These are phyloP conservation scores for Agrochola macilenta DNA, from an alignment of 2,888 invertebrate species.

Conservation along the genomic window DNA sequence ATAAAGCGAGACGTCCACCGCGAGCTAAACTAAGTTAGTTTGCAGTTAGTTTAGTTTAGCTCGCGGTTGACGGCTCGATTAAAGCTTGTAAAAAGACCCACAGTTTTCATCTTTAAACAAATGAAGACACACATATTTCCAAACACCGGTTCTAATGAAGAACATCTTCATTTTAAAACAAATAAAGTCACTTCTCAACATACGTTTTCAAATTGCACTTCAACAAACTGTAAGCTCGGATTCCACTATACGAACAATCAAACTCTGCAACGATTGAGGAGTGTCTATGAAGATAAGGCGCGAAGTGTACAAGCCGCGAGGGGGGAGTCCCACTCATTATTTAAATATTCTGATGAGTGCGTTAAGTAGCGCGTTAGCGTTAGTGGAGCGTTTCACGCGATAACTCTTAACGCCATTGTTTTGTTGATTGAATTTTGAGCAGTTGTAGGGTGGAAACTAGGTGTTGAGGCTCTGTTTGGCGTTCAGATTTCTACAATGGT, in stretches of 20 bases:
- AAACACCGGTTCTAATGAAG: neutral
- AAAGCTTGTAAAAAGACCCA: too few relatives aligned
- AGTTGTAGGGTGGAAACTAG: constrained; percentile 61
- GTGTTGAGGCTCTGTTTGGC: constrained; percentile 10
- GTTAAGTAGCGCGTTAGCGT: constrained; percentile 83
- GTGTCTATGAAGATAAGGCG: constrained; percentile 86
- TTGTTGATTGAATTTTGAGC: constrained; percentile 84
- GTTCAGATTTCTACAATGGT: constrained; percentile 8
- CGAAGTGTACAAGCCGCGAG: constrained; percentile 77
- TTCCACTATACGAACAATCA: constrained; percentile 68
- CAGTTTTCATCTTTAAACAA: neutral
- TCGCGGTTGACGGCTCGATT: too few relatives aligned
- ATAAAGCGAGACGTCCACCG: too few relatives aligned
- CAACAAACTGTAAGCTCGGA: constrained; percentile 32
- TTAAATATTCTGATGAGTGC: constrained; percentile 88
- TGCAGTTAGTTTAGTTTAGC: too few relatives aligned
- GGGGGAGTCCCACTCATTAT: constrained; percentile 80
- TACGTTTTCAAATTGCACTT: constrained; percentile 24
- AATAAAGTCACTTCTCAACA: neutral
- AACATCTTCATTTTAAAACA: neutral
- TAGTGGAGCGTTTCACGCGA: constrained; percentile 81
- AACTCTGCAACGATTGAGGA: constrained; percentile 77
- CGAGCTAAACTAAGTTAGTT: too few relatives aligned
- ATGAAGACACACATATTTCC: neutral
- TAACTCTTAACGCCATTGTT: constrained; percentile 84